Conservation (phyloP, 2,113 vertebrate genomes). For the Ramphastos sulfuratus region DNA sequence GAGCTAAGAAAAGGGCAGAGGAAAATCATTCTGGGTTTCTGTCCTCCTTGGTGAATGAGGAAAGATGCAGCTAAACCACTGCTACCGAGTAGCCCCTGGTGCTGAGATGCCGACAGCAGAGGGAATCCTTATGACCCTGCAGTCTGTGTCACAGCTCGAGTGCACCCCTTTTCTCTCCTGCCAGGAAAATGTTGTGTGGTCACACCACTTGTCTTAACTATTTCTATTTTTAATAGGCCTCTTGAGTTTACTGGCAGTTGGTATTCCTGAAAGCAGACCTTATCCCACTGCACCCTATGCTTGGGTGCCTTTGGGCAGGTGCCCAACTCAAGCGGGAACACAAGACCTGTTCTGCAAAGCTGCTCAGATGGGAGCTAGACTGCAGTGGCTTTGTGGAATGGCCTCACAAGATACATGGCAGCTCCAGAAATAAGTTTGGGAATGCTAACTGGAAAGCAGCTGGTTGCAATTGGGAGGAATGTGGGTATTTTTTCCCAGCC, state of each 20-base stretch:
- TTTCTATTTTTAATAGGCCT: constrained; percentile 40
- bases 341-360: neutral
- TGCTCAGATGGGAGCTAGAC: neutral
- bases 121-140: neutral
- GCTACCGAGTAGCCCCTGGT: neutral
- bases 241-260: constrained; percentile 20
- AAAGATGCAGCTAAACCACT: neutral
- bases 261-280: neutral
- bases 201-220: neutral
- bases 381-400: neutral
- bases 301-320: neutral
- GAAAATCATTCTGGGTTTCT: neutral
- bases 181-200: neutral
- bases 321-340: neutral
- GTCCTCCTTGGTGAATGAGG: neutral
- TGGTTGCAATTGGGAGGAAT: neutral
- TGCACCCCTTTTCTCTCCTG: neutral
- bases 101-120: neutral
- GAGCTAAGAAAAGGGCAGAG: neutral
- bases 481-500: neutral
- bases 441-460: neutral
- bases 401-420: neutral
- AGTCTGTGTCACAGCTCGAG: neutral
- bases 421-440: neutral
- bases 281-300: neutral